A percentile compares a stretch with the other conserved stretches of the same genome.
Conservation (phyloP, 2,797 vertebrate species). For the Leuciscus waleckii region DNA sequence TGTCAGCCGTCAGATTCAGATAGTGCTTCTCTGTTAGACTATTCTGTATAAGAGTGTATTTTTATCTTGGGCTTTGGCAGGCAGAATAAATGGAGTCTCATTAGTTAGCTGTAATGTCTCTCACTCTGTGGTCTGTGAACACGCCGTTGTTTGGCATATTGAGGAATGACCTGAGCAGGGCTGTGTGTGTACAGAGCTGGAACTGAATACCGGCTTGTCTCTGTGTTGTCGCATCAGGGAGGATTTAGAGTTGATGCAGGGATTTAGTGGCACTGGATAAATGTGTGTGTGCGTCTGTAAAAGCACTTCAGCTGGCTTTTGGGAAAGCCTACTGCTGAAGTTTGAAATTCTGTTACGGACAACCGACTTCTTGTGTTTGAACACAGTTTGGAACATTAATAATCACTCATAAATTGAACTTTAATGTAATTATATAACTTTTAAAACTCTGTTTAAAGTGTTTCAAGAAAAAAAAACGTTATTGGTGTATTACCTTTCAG, state of each 20-base stretch:
- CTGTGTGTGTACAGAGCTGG: slow-evolving; percentile 49
- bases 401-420: not conserved
- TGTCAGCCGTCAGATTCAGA: slow-evolving; percentile 57
- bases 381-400: not conserved
- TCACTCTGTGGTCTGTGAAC: slow-evolving; percentile 72
- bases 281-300: slow-evolving; percentile 15
- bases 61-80: slow-evolving; percentile 62
- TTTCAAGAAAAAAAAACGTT: too few species aligned
- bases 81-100: slow-evolving; percentile 69
- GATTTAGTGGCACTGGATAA: slow-evolving; percentile 24
- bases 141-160: slow-evolving; percentile 74
- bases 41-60: slow-evolving; percentile 58
- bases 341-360: not conserved
- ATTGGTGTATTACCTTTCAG: too few species aligned
- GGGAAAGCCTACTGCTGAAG: not conserved
- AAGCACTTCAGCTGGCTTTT: slow-evolving; percentile 19
- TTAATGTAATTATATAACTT: not conserved
- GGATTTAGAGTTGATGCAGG: slow-evolving; percentile 44
- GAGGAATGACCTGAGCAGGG: slow-evolving; percentile 64
- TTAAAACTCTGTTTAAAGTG: not conserved
- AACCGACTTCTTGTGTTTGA: not conserved
- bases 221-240: slow-evolving; percentile 46
- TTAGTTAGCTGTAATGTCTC: slow-evolving; percentile 71
- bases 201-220: slow-evolving; percentile 47
- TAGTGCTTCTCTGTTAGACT: slow-evolving; percentile 62